Percentiles rank a stretch among this genome's conserved stretches.
These are phyloP conservation scores for Polypterus senegalus DNA, from an alignment of 2,113 vertebrate genomes.

Conservation along the genomic window DNA sequence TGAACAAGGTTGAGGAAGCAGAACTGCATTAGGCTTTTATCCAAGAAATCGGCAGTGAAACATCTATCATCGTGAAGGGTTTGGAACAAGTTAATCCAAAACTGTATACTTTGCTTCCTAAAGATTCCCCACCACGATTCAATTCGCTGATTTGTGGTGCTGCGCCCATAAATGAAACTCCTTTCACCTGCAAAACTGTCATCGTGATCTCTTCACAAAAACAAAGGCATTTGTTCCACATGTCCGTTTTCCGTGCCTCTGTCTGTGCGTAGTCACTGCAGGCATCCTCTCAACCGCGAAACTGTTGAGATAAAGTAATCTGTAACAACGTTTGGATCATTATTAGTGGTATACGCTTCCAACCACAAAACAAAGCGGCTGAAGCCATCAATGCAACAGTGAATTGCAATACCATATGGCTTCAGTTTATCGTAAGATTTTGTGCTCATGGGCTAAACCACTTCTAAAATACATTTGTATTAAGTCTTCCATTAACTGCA, in stretches of 20 bases:
- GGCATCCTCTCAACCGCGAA: neutral
- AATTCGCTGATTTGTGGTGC: constrained; percentile 8
- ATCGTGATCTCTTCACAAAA: constrained; percentile 2
- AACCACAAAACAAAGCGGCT: constrained; percentile 11
- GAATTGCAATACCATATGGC: constrained; percentile 14
- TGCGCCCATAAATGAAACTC: constrained; percentile 13
- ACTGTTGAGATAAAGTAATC: constrained; percentile 7
- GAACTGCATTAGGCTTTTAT: constrained; percentile 14
- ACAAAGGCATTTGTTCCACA: constrained; percentile 10
- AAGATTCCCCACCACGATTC: constrained; percentile 13
- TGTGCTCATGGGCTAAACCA: too few species aligned
- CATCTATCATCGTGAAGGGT: constrained; percentile 4
- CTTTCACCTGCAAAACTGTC: neutral
- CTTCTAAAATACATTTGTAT: too few species aligned
- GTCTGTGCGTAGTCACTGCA: constrained; percentile 6
- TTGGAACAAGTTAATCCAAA: constrained; percentile 15
- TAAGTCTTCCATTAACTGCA: too few species aligned
- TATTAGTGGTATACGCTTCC: constrained; percentile 18
- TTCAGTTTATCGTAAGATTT: constrained; percentile 10
- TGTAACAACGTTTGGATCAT: constrained; percentile 10
- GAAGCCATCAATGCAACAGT: constrained; percentile 16
- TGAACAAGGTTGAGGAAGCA: constrained; percentile 15
- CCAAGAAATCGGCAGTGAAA: constrained; percentile 7
- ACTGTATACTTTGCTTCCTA: constrained; percentile 12
- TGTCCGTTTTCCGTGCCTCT: constrained; percentile 4